Base-by-base conservation (phyloP, 30 jellyfish, hydroid and myxozoan genomes). In the Cassiopea andromeda region DNA sequence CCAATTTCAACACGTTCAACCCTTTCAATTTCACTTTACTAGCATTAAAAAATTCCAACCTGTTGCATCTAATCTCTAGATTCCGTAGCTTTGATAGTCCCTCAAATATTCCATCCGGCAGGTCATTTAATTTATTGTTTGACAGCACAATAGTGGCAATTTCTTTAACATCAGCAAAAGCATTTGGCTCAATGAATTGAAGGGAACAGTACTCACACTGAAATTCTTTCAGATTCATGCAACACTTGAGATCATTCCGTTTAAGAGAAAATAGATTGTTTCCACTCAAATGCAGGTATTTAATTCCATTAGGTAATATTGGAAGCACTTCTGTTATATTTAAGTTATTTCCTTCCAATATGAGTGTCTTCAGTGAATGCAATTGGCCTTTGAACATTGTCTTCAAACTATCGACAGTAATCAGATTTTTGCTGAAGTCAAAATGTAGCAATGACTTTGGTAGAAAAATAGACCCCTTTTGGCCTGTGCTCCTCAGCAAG, bases 91-190 rank as follows among this genome's bases (percentile, higher is more conserved):
- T 70, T 15, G 2, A 9, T 16, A 19, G 27, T 59, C 1, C n/a
- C 50, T 27, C 46, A 71, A 84, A 84, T 15, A 84, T 18, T 18
- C 46, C 46, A 4, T 70, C 45, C 8, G 92, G 92, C 1, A 71
- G 48, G 12, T 46, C 7, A 15, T n/a, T 59, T 54, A 84, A 60
- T 18, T 50, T 6, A 58, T 84, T 84, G 60, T 7, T 2, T 10
- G 44, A 1, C 0, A 84, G 85, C 7, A 3, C 1, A n/a, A 84
- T 2, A 16, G 2, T 18, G 13, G 16, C 15, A 15, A 84, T 45
- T 6, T 84, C 16, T 17, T 18, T 50, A 60, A 84, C 14, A 2
- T 19, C 6, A 44, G 48, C 85, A 71, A 84, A 84, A 1, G 78
- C 61, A 17, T 58, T 54, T 1, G 82, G 5, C 60, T 84, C 85